Conservation (phyloP, 2,113 vertebrate species). For the Isichthys henryi region DNA sequence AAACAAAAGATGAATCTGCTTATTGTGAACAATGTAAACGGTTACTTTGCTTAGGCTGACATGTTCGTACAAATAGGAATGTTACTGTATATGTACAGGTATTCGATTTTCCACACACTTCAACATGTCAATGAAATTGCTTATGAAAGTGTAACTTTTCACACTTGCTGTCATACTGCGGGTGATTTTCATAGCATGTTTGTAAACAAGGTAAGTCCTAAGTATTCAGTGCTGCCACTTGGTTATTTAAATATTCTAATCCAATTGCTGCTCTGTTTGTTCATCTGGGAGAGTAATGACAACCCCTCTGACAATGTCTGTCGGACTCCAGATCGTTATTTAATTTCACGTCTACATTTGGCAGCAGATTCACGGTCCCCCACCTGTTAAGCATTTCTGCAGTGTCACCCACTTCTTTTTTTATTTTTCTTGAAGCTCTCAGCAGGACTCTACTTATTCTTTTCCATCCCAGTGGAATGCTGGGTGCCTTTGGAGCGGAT, state of each 20-base stretch:
- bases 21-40: background rate
- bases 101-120: background rate
- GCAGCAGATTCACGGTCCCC: constrained; percentile 20
- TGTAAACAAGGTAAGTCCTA: background rate
- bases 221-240: background rate
- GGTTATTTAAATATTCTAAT: background rate
- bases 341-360: constrained; percentile 20
- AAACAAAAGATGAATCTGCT: background rate
- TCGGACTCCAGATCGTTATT: background rate
- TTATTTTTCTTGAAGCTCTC: background rate
- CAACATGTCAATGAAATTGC: background rate
- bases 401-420: constrained; percentile 17
- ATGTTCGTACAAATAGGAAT: background rate
- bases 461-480: constrained; percentile 14
- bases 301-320: background rate
- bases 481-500: constrained; percentile 17
- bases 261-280: background rate
- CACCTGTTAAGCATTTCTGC: constrained; percentile 24
- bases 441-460: background rate
- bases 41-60: background rate
- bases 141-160: background rate
- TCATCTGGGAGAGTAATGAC: background rate
- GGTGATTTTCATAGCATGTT: background rate
- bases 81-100: background rate
- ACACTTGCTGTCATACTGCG: background rate